Evolutionary conservation across 1,140 invertebrate genomes (phyloP).

Genomic region (Phthorimaea operculella): DNA sequence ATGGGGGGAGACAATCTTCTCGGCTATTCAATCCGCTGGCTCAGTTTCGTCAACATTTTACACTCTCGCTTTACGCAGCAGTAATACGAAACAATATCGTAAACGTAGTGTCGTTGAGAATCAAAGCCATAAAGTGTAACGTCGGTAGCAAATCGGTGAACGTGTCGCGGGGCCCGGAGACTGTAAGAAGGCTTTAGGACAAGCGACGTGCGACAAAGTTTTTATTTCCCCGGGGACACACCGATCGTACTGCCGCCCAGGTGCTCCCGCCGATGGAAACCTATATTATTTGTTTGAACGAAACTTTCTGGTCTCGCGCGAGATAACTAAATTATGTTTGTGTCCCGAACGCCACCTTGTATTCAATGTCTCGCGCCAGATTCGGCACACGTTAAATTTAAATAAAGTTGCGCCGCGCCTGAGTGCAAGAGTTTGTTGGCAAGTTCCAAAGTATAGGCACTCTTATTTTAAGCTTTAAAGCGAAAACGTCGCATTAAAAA

Average conservation of each 20-base stretch:
- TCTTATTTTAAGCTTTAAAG: background rate
- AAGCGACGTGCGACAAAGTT: conserved; percentile 66
- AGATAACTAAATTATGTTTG: conserved; percentile 65
- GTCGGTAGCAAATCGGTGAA: conserved; percentile 52
- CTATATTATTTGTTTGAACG: conserved; percentile 67
- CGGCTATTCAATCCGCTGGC: conserved; percentile 23
- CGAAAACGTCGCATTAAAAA: conserved; percentile 3
- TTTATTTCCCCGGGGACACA: conserved; percentile 65
- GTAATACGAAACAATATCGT: conserved; percentile 53
- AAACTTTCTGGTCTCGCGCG: conserved; percentile 63
- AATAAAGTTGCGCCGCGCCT: background rate
- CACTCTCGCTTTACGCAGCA: conserved; percentile 32
- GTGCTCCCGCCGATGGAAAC: conserved; percentile 58
- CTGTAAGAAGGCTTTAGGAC: conserved; percentile 61
- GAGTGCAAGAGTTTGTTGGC: background rate
- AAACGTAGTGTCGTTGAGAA: conserved; percentile 54
- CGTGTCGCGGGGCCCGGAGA: conserved; percentile 40
- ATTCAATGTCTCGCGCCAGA: conserved; percentile 32
- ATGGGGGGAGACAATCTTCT: background rate
- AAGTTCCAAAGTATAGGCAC: background rate
- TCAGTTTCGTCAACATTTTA: conserved; percentile 23
- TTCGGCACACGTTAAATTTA: conserved; percentile 2
- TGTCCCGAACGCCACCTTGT: conserved; percentile 40
- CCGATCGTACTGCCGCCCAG: conserved; percentile 62
- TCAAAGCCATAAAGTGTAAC: conserved; percentile 53